A percentile compares a stretch with the other conserved stretches of the same genome.
These are phyloP conservation scores for Ceyx cyanopectus DNA, from an alignment of 2,113 vertebrate genomes.

Conservation along the genomic window DNA sequence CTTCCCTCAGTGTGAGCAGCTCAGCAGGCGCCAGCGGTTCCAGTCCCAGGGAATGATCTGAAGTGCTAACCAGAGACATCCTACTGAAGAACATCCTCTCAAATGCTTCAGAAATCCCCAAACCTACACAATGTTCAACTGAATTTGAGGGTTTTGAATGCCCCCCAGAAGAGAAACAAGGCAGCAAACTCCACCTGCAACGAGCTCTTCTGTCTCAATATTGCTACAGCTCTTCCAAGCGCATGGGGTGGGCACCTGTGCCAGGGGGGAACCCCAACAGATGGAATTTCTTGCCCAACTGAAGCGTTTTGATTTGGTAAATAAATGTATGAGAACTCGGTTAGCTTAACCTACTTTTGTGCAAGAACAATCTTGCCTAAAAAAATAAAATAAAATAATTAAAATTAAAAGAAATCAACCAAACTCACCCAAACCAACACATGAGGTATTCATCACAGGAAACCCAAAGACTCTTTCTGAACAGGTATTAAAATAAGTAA, in stretches of 20 bases:
- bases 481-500: constrained; percentile 54
- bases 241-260: too few relatives aligned
- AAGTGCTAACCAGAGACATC: background rate
- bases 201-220: background rate
- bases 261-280: background rate
- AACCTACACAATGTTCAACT: fast-evolving
- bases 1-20: fast-evolving
- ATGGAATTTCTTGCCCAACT: constrained; percentile 39
- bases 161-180: background rate
- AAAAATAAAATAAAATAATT: background rate
- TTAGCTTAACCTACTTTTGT: constrained; percentile 61
- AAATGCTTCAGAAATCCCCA: background rate
- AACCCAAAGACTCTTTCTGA: constrained; percentile 58
- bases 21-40: fast-evolving
- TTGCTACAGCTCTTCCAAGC: background rate
- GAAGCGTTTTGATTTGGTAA: constrained; percentile 19
- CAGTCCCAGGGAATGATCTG: background rate
- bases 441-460: constrained; percentile 68
- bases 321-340: constrained; percentile 43
- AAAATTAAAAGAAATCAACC: background rate
- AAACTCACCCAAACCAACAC: constrained; percentile 14
- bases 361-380: constrained; percentile 54
- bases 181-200: constrained; percentile 59
- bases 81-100: background rate
- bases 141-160: background rate